Conservation (phyloP, 2,888 invertebrate species). For the Athalia circularis region DNA sequence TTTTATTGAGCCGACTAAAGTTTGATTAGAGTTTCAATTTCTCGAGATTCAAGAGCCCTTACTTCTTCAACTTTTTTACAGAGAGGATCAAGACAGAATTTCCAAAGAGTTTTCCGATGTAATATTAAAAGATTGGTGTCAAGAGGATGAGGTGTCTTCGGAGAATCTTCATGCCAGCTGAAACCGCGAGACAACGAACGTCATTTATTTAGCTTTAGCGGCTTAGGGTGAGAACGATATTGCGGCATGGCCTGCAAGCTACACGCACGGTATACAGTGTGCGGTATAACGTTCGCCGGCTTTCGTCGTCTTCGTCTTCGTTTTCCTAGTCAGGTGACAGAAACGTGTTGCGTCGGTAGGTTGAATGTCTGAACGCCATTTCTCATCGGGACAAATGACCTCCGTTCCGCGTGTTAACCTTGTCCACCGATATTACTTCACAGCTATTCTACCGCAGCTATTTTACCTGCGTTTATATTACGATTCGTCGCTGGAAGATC, state of each 20-base stretch:
- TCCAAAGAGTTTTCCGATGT: constrained; percentile 28
- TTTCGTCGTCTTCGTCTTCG: not conserved
- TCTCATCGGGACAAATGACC: constrained; percentile 43
- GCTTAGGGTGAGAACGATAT: constrained; percentile 37
- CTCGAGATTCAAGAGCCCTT: not conserved
- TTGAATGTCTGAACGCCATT: constrained; percentile 31
- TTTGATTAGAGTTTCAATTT: not conserved
- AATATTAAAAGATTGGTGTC: constrained; percentile 37
- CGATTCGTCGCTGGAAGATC: constrained; percentile 12
- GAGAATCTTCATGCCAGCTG: constrained; percentile 19
- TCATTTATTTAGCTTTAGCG: constrained; percentile 41
- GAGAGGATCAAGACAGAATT: constrained; percentile 1
- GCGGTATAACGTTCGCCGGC: constrained; percentile 5
- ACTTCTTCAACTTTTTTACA: not conserved
- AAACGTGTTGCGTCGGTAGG: constrained; percentile 35
- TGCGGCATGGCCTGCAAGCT: constrained; percentile 14
- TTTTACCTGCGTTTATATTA: constrained; percentile 6
- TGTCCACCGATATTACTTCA: constrained; percentile 26
- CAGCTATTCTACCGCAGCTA: not conserved
- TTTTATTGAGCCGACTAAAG: not conserved
- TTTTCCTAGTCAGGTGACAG: constrained; percentile 34
- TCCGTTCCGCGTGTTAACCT: constrained; percentile 29
- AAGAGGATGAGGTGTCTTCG: constrained; percentile 24
- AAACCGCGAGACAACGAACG: constrained; percentile 39
- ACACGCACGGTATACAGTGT: not conserved